A percentile compares a stretch with the other conserved stretches of the same genome.
Conservation (phyloP, 2,113 vertebrate species). For the Myotis davidii region DNA sequence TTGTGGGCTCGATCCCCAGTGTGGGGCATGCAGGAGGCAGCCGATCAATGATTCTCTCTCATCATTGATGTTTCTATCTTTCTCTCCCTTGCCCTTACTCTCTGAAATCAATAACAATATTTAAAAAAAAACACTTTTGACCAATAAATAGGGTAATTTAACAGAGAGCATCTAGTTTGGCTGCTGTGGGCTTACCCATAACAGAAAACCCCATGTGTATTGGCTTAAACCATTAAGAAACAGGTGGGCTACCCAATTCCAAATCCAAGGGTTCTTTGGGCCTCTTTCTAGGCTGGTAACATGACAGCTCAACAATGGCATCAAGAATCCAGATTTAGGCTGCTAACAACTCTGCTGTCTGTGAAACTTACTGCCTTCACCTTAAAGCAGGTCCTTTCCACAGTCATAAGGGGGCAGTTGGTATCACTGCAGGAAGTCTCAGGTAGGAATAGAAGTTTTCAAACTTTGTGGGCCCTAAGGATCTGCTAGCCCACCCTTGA, state of each 20-base stretch:
- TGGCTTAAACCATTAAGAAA: neutral
- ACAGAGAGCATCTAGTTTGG: neutral
- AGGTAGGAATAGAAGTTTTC: neutral
- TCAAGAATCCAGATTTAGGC: neutral
- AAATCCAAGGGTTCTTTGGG: neutral
- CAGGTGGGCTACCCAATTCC: neutral
- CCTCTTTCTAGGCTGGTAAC: neutral
- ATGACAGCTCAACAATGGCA: neutral
- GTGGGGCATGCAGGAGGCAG: no score
- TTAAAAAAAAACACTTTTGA: neutral
- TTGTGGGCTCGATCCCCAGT: no score
- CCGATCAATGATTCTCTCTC: no score
- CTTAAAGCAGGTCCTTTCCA: neutral
- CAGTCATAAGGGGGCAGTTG: neutral
- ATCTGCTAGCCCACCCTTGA: neutral
- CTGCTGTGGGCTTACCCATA: neutral
- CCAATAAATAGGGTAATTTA: neutral
- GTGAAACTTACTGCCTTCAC: neutral
- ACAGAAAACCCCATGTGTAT: neutral
- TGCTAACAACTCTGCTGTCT: neutral
- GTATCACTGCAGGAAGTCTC: neutral
- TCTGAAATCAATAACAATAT: no score
- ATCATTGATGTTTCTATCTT: no score
- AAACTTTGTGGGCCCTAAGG: neutral
- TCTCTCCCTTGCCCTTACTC: no score